Percentiles rank a stretch among this genome's conserved stretches.
These are phyloP conservation scores for Armadillidium nasatum DNA, from an alignment of 1,140 invertebrate species.

Conservation along the genomic window DNA sequence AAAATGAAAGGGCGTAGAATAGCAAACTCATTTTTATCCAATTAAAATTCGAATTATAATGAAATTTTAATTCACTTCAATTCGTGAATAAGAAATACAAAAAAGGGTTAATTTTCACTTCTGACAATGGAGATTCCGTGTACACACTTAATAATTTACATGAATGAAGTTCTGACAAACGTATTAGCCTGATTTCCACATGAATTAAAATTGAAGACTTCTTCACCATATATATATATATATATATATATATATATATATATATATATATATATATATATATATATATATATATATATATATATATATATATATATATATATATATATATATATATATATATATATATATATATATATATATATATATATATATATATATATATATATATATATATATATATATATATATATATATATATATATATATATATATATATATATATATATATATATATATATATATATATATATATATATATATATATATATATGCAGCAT, in stretches of 20 bases:
- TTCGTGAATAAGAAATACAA: background rate
- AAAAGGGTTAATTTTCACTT: too few relatives aligned
- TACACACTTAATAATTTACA: too few relatives aligned
- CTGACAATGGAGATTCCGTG: too few relatives aligned
- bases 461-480: too few relatives aligned
- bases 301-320: slow-evolving; percentile 13
- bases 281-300: slow-evolving; percentile 13
- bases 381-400: background rate
- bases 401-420: too few relatives aligned
- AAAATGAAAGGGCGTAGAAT: background rate
- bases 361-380: slow-evolving; percentile 13
- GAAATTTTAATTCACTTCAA: background rate
- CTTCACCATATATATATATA: background rate
- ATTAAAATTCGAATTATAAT: background rate
- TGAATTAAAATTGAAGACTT: too few relatives aligned
- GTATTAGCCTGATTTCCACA: too few relatives aligned
- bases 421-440: too few relatives aligned
- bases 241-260: slow-evolving; percentile 11
- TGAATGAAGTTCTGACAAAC: too few relatives aligned
- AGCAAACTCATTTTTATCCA: too few relatives aligned
- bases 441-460: too few relatives aligned
- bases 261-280: slow-evolving; percentile 15
- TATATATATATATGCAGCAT: too few relatives aligned
- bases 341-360: slow-evolving; percentile 12
- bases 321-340: slow-evolving; percentile 13